A percentile compares a stretch with the other conserved stretches of the same genome.
These are phyloP conservation scores for Craseonycteris thonglongyai DNA, from an alignment of 2,113 vertebrate genomes.

Conservation along the genomic window DNA sequence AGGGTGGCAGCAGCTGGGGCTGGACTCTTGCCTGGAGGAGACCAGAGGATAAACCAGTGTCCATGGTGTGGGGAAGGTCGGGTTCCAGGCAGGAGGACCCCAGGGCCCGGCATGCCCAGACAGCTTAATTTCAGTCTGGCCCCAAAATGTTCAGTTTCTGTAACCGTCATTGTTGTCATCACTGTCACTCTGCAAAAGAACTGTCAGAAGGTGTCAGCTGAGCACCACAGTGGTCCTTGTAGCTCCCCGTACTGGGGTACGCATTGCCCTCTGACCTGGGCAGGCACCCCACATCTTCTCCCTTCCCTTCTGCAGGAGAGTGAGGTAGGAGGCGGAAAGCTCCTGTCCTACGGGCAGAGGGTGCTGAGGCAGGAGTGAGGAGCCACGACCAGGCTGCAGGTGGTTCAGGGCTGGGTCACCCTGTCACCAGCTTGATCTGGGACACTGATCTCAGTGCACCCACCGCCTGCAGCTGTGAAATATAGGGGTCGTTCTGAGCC, in stretches of 20 bases:
- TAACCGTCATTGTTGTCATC: neutral
- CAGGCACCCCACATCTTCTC: neutral
- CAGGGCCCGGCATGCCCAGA: neutral
- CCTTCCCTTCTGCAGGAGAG: neutral
- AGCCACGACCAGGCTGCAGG: neutral
- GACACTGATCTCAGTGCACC: neutral
- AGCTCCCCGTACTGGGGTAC: neutral
- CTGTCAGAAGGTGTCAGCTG: neutral
- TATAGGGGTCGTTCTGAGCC: accelerated
- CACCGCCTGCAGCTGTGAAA: neutral
- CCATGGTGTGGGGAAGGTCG: accelerated
- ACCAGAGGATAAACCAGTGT: neutral
- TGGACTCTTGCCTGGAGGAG: neutral
- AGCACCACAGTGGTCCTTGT: neutral
- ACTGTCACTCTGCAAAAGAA: neutral
- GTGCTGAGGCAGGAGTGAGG: neutral
- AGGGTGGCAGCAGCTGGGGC: neutral
- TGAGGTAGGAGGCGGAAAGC: neutral
- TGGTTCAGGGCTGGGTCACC: neutral
- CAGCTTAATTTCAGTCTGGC: neutral
- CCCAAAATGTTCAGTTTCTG: neutral
- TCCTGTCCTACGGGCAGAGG: neutral
- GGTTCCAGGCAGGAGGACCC: neutral
- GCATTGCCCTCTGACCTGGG: neutral
- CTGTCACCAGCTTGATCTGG: neutral